These are phyloP conservation scores for Caenorhabditis panamensis DNA, from an alignment of 2,888 invertebrate genomes.

Conservation along the genomic window DNA sequence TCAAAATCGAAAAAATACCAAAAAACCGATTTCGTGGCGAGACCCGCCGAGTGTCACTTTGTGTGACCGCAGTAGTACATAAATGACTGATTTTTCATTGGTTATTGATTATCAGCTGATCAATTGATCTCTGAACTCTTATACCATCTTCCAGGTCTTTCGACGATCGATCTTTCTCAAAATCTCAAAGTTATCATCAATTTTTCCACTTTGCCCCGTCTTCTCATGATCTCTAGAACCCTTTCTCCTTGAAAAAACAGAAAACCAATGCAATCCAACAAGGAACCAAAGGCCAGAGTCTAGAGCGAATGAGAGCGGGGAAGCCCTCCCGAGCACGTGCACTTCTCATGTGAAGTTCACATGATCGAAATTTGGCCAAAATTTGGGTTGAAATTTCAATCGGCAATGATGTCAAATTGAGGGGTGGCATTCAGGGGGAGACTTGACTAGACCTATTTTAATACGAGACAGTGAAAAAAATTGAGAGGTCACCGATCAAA, in stretches of 20 bases:
- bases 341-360: neutral
- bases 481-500: slow-evolving; percentile 1
- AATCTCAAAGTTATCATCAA: too few species aligned
- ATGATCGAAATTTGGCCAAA: neutral
- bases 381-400: neutral
- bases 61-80: too few species aligned
- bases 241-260: neutral
- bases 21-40: too few species aligned
- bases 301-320: slow-evolving; percentile 3
- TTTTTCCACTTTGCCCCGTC: neutral
- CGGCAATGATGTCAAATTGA: neutral
- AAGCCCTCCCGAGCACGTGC: neutral
- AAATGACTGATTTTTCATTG: too few species aligned
- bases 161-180: too few species aligned
- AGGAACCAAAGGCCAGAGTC: slow-evolving; percentile 7
- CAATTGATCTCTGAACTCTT: too few species aligned
- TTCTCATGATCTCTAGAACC: neutral
- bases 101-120: too few species aligned
- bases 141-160: too few species aligned
- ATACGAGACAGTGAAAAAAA: neutral
- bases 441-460: neutral
- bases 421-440: neutral
- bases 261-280: neutral
- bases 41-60: too few species aligned
- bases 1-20: too few species aligned